These are phyloP conservation scores for Sander vitreus DNA, from an alignment of 2,113 vertebrate genomes.

Conservation along the genomic window DNA sequence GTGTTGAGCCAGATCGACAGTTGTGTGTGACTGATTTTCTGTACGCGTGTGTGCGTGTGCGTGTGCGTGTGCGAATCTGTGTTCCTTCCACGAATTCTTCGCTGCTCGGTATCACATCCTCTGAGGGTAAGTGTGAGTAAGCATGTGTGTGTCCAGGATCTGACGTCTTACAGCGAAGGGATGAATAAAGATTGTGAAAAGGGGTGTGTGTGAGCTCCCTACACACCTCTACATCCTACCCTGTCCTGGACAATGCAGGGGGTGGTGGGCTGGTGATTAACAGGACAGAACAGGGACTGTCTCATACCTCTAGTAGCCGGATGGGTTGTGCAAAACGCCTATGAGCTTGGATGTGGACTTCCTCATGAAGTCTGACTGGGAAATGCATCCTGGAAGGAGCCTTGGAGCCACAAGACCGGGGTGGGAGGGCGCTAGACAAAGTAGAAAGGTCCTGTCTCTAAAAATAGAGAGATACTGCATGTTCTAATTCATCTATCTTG, in stretches of 20 bases:
- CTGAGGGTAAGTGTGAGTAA: constrained; percentile 52
- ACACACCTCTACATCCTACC: constrained; percentile 25
- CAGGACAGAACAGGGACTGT: constrained; percentile 23
- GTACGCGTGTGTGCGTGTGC: background rate
- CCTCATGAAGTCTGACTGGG: constrained; percentile 33
- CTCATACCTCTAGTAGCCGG: constrained; percentile 59
- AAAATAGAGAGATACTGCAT: constrained; percentile 19
- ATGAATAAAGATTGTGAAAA: constrained; percentile 52
- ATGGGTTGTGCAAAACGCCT: constrained; percentile 55
- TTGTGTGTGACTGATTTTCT: background rate
- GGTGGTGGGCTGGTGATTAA: constrained; percentile 16
- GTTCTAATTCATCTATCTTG: background rate
- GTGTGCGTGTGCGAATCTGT: background rate
- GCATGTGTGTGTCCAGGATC: constrained; percentile 39
- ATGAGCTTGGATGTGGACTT: constrained; percentile 31
- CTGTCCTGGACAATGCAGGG: constrained; percentile 65
- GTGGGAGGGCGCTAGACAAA: background rate
- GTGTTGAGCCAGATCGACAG: background rate
- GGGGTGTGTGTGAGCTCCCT: constrained; percentile 1
- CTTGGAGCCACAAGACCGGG: constrained; percentile 1
- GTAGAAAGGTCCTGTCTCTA: background rate
- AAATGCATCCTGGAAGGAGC: constrained; percentile 54
- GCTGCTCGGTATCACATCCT: constrained; percentile 51
- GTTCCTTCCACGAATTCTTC: constrained; percentile 84
- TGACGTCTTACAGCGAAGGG: constrained; percentile 36